These are phyloP conservation scores for Enoplosus armatus DNA, from an alignment of 2,797 vertebrate species.

Conservation along the genomic window DNA sequence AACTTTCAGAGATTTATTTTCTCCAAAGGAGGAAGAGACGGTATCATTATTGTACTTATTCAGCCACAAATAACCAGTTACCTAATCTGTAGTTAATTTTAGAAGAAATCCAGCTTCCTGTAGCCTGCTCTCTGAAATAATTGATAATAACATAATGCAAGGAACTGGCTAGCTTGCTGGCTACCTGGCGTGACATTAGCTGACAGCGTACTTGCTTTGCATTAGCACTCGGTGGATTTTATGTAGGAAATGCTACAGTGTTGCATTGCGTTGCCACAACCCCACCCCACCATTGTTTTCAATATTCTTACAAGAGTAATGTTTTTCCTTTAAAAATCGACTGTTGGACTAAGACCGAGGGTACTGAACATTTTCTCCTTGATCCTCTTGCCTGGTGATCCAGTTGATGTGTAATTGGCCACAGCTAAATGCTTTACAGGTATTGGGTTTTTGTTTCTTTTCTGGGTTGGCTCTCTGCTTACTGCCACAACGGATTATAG, in stretches of 20 bases:
- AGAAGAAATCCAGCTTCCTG: neutral
- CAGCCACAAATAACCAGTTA: neutral
- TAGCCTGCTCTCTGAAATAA: neutral
- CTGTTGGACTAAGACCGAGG: constrained; percentile 17
- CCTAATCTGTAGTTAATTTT: constrained; percentile 6
- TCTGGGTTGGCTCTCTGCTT: constrained; percentile 46
- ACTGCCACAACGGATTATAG: constrained; percentile 62
- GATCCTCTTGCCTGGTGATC: constrained; percentile 46
- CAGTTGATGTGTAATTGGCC: constrained; percentile 57
- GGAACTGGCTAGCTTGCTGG: neutral
- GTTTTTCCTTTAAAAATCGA: constrained; percentile 38
- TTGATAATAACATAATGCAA: neutral
- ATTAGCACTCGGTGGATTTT: neutral
- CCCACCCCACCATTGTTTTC: constrained; percentile 14
- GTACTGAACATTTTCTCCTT: constrained; percentile 44
- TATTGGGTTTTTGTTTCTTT: constrained; percentile 59
- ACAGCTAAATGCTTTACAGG: constrained; percentile 57
- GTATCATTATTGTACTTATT: neutral
- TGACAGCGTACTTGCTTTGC: neutral
- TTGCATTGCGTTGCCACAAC: neutral
- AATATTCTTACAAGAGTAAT: constrained; percentile 27
- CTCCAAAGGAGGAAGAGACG: neutral
- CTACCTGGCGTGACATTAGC: neutral
- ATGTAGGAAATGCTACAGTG: neutral
- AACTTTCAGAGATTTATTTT: constrained; percentile 1